These are phyloP conservation scores for Itoplectis maculator DNA, from an alignment of 2,888 invertebrate genomes.

Conservation along the genomic window DNA sequence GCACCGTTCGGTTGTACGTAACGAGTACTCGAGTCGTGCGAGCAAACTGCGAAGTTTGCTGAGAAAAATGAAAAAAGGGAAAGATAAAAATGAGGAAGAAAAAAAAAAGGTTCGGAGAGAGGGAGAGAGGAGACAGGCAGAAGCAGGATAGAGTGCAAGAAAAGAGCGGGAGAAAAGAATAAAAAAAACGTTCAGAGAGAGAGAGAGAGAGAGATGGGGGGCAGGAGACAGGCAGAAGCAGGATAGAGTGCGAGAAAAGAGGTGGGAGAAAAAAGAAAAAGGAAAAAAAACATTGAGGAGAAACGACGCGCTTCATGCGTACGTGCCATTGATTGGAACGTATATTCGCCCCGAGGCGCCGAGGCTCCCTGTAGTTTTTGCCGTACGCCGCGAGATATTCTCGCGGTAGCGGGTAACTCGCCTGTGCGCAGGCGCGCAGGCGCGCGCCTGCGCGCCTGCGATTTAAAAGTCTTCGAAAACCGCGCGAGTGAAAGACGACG, in stretches of 20 bases:
- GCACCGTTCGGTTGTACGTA: constrained; percentile 66
- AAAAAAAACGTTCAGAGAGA: constrained; percentile 1
- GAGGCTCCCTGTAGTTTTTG: constrained; percentile 60
- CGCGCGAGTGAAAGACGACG: constrained; percentile 11
- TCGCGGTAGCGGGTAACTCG: constrained; percentile 34
- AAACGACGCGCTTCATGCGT: constrained; percentile 40
- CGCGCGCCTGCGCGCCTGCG: background rate
- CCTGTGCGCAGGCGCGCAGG: no score
- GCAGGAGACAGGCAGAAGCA: constrained; percentile 5
- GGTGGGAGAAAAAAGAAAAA: constrained; percentile 6
- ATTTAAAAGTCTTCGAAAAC: constrained; percentile 30
- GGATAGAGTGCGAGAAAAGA: constrained; percentile 45
- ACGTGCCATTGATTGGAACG: constrained; percentile 66
- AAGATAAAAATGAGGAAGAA: constrained; percentile 23
- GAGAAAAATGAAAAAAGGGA: constrained; percentile 46
- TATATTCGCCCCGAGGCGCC: constrained; percentile 64
- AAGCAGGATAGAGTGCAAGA: constrained; percentile 3
- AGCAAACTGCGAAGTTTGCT: constrained; percentile 45
- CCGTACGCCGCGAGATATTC: constrained; percentile 36
- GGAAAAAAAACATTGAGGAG: constrained; percentile 5
- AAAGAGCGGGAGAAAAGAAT: constrained; percentile 16
- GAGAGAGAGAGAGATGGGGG: background rate
- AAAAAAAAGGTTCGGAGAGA: no score
- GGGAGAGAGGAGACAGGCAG: no score
- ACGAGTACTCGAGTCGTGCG: constrained; percentile 60